A percentile compares a stretch with the other conserved stretches of the same genome.
Conservation (phyloP, 35 echinoderm and acorn worm species). For the Ophiothrix spiculata region DNA sequence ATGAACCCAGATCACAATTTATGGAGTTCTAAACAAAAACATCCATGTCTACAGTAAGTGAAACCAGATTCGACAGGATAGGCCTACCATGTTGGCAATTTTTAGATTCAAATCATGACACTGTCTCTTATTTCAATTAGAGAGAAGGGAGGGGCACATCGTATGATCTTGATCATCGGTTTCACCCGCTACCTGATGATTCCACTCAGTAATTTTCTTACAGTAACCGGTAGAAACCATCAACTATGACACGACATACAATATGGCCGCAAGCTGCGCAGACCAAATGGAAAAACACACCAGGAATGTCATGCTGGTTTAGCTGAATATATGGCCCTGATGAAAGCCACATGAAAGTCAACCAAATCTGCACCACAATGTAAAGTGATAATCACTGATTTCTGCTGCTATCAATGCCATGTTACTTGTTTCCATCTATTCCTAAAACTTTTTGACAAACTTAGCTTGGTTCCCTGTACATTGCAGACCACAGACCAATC, state of each 20-base stretch:
- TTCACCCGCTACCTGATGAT: not conserved
- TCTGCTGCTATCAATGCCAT: no score
- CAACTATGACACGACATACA: not conserved
- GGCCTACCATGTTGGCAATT: no score
- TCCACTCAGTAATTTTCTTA: not conserved
- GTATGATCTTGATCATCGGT: not conserved
- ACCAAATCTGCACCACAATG: not conserved
- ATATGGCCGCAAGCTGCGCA: not conserved
- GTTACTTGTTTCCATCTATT: no score
- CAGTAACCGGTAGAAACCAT: not conserved
- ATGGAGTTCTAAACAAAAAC: no score
- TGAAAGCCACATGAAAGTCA: not conserved
- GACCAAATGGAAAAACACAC: slow-evolving; percentile 7
- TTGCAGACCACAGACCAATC: no score
- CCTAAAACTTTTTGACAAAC: no score
- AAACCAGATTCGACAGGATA: no score
- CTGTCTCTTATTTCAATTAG: not conserved
- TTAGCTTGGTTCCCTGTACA: no score
- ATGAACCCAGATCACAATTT: no score
- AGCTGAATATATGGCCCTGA: not conserved
- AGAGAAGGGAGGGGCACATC: no score
- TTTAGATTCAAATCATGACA: not conserved
- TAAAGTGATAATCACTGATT: no score
- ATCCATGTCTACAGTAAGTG: no score
- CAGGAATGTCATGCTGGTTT: not conserved